A percentile compares a stretch with the other conserved stretches of the same genome.
Conservation (phyloP, 2,113 vertebrate genomes). For the Marmota flaviventris region DNA sequence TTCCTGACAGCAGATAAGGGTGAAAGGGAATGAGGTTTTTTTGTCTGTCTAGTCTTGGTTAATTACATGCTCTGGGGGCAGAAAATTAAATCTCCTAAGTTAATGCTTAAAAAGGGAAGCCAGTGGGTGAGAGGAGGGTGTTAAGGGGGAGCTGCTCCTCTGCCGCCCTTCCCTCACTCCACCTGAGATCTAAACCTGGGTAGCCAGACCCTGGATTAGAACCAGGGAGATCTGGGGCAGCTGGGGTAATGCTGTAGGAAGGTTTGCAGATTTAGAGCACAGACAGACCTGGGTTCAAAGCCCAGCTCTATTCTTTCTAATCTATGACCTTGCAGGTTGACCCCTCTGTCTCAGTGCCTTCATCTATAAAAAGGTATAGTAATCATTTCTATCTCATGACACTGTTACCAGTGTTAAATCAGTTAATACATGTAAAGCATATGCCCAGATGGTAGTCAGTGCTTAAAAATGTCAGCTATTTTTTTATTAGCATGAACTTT, state of each 20-base stretch:
- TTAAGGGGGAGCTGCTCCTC: background rate
- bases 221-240: background rate
- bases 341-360: background rate
- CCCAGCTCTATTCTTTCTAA: background rate
- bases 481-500: conserved; percentile 55
- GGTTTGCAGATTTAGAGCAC: background rate
- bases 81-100: conserved; percentile 36
- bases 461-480: conserved; percentile 54
- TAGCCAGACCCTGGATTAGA: background rate
- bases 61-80: conserved; percentile 37
- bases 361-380: background rate
- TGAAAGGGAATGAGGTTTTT: background rate
- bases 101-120: conserved; percentile 33
- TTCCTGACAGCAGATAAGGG: background rate
- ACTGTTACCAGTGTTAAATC: background rate
- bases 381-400: background rate
- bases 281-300: background rate
- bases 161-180: background rate
- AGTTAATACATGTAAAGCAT: conserved; percentile 8
- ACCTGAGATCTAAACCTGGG: background rate
- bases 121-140: background rate
- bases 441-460: background rate
- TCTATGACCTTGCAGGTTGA: background rate
- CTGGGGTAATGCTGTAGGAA: background rate
- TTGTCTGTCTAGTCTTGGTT: conserved; percentile 19